A percentile compares a stretch with the other conserved stretches of the same genome.
phyloP scores from a whole-genome alignment of 2,113 vertebrate genomes.

The Lathamus discolor region DNA sequence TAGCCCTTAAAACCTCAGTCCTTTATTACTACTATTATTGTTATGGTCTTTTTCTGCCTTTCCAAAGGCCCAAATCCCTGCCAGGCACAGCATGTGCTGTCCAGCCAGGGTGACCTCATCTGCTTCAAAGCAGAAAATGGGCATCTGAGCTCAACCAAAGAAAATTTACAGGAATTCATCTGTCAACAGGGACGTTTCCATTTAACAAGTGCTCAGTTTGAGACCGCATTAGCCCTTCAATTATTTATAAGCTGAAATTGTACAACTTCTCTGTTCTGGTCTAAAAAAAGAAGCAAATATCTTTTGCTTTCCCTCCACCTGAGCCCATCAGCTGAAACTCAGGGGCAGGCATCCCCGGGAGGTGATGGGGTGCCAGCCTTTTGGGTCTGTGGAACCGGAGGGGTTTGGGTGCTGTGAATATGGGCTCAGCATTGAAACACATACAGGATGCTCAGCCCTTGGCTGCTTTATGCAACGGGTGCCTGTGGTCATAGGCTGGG shows the following conservation, averaged over 20 bases:
- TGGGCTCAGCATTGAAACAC: not conserved
- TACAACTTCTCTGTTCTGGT: not conserved
- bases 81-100: constrained; percentile 43
- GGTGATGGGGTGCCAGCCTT: not conserved
- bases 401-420: not conserved
- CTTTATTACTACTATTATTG: not conserved
- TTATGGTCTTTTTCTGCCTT: not conserved
- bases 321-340: not conserved
- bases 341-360: accelerated
- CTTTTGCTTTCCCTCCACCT: constrained; percentile 4
- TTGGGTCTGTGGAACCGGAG: not conserved
- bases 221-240: constrained; percentile 56
- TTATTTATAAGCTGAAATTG: constrained; percentile 57
- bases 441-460: not conserved
- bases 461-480: not conserved
- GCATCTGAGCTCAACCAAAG: constrained; percentile 49
- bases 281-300: constrained; percentile 33
- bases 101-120: constrained; percentile 60
- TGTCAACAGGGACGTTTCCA: constrained; percentile 60
- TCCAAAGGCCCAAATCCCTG: not conserved
- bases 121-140: constrained; percentile 30
- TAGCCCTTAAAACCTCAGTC: not conserved
- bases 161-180: constrained; percentile 70
- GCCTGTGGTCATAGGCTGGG: accelerated
- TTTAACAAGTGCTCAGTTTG: constrained; percentile 65